Conservation (phyloP, 2,888 invertebrate genomes). For the Andrena bicolor region DNA sequence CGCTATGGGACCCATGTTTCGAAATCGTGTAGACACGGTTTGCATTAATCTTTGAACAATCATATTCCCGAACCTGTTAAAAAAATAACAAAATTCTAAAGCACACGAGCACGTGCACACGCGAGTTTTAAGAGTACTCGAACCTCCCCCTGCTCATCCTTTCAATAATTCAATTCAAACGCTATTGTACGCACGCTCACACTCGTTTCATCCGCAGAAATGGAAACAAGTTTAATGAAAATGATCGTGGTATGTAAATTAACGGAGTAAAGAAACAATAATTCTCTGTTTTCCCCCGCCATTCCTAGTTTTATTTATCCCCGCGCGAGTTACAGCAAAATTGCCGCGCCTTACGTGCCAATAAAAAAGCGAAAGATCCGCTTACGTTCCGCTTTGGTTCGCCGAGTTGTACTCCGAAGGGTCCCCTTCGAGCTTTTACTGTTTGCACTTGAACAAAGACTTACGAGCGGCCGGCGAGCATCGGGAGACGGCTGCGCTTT, state of each 20-base stretch:
- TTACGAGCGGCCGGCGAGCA: slow-evolving; percentile 3
- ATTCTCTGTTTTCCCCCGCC: not conserved
- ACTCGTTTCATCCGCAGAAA: not conserved
- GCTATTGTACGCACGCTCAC: not conserved
- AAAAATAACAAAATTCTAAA: not conserved
- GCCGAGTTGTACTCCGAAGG: slow-evolving; percentile 18
- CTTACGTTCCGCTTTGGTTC: slow-evolving; percentile 7
- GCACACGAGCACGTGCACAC: too few relatives aligned
- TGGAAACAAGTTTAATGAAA: not conserved
- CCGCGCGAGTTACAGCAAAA: not conserved
- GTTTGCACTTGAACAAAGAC: slow-evolving; percentile 8
- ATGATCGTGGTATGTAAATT: not conserved
- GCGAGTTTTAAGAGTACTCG: not conserved
- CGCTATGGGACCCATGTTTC: not conserved
- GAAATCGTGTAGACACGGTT: not conserved
- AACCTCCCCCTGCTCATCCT: not conserved
- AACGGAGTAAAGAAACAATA: not conserved
- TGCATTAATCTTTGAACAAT: slow-evolving; percentile 11
- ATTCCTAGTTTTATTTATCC: not conserved
- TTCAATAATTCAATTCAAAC: not conserved
- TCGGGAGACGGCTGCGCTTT: not conserved
- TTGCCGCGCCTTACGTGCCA: not conserved
- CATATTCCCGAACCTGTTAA: not conserved
- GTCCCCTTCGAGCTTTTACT: slow-evolving; percentile 16
- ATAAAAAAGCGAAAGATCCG: slow-evolving; percentile 7